Base-by-base conservation (phyloP, 2,888 invertebrate genomes). In the Trimorus sp. region DNA sequence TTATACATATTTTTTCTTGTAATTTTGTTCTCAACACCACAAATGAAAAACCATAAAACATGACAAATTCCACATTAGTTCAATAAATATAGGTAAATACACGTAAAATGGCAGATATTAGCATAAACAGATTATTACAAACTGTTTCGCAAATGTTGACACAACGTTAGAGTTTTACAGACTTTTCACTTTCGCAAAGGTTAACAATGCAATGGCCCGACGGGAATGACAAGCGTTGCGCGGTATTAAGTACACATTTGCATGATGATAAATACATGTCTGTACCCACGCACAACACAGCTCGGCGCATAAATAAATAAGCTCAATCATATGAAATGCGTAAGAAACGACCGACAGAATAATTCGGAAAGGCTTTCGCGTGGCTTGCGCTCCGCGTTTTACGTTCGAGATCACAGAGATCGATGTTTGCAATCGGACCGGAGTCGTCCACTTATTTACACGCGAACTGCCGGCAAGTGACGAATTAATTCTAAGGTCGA, bases 351-450 rank as follows among this genome's bases (percentile, higher is more conserved):
- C 26, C 26, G 26, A 45, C 6, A 45, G 9, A 45, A 45, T 45
- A 45, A 45, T 45, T 45, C n/a, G 45, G 11, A 45, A 12, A 45
- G n/a, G n/a, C 45, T 45, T 59, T 53, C n/a, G 16, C 58, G 53
- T 42, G 49, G 26, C 26, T 26, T 26, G 26, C 26, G 26, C 26
- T 26, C 26, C 26, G 26, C 26, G 4, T 26, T n/a, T n/a, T 26
- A 26, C 26, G 26, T 76, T 62, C 54, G 65, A 54, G 76, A 76
- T 76, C 76, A 76, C 76, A 76, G 76, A 76, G 76, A 76, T 76
- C 76, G 38, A 60, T 51, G 68, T 68, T 76, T 49, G 37, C 26
- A 69, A 49, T 65, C 40, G 7, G 53, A 65, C 26, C 26, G 26
- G 26, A 26, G 26, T 26, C 26, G 40, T 53, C n/a, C 51, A 15